These are phyloP conservation scores for Drosophila leonis DNA, from an alignment of 2,888 invertebrate species.

Conservation along the genomic window DNA sequence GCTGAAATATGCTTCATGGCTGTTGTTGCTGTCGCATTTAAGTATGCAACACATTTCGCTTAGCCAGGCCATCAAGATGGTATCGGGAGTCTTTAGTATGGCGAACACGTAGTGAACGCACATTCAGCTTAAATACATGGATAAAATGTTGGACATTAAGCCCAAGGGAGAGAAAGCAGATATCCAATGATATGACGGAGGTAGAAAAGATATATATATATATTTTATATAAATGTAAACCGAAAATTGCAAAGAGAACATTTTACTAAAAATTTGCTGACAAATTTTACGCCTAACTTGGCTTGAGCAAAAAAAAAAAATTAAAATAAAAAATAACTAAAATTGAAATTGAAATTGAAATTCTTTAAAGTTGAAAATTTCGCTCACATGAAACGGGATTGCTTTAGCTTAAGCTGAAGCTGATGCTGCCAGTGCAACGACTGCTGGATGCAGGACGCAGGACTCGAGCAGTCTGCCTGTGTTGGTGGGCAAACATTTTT, in stretches of 20 bases:
- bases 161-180: constrained; percentile 32
- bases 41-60: constrained; percentile 61
- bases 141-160: constrained; percentile 75
- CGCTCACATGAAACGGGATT: constrained; percentile 33
- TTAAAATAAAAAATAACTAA: constrained; percentile 4
- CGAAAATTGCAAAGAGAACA: constrained; percentile 18
- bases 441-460: constrained; percentile 15
- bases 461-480: constrained; percentile 27
- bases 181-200: constrained; percentile 34
- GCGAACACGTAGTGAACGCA: constrained; percentile 68
- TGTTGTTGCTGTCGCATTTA: constrained; percentile 57
- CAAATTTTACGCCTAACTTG: constrained; percentile 65
- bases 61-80: constrained; percentile 41
- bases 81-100: constrained; percentile 62
- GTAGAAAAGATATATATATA: constrained; percentile 7
- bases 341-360: constrained; percentile 58
- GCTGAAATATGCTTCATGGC: constrained; percentile 59
- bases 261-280: constrained; percentile 32
- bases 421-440: constrained; percentile 39
- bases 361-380: constrained; percentile 62
- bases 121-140: constrained; percentile 73
- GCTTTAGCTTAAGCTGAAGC: constrained; percentile 33
- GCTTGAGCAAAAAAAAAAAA: constrained; percentile 21
- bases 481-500: constrained; percentile 71
- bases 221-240: not conserved